A percentile compares a stretch with the other conserved stretches of the same genome.
Conservation (phyloP, 2,113 vertebrate species). For the Atractosteus spatula region DNA sequence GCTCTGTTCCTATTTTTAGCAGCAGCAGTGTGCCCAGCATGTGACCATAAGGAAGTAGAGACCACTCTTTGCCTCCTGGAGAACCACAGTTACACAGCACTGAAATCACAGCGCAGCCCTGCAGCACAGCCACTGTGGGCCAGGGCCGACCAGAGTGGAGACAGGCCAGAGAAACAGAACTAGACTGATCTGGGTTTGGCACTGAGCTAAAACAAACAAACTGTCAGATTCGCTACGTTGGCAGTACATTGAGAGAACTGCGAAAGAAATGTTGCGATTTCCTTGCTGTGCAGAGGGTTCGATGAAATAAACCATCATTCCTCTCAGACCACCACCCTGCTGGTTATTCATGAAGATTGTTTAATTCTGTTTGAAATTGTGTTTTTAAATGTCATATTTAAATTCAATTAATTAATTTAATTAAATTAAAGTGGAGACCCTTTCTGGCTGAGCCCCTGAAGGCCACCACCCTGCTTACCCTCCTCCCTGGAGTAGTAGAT, state of each 20-base stretch:
- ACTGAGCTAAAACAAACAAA: neutral
- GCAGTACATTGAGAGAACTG: too few species aligned
- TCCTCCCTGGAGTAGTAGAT: constrained; percentile 88
- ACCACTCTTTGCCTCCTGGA: neutral
- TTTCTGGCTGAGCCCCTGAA: neutral
- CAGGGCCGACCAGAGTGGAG: too few species aligned
- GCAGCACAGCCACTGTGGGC: neutral
- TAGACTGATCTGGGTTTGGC: neutral
- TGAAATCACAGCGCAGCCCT: constrained; percentile 15
- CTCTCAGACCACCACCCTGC: too few species aligned
- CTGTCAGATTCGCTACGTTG: too few species aligned
- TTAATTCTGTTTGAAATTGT: too few species aligned
- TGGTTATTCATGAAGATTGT: too few species aligned
- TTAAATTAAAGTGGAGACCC: too few species aligned
- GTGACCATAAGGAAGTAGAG: constrained; percentile 23
- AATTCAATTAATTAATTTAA: too few species aligned
- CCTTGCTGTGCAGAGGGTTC: too few species aligned
- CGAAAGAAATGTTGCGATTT: too few species aligned
- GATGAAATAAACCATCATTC: too few species aligned
- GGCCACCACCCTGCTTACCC: constrained; percentile 61
- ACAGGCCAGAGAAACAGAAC: neutral
- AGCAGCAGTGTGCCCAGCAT: constrained; percentile 20
- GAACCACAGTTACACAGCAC: constrained; percentile 20
- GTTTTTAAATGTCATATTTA: too few species aligned
- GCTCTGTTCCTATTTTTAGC: constrained; percentile 26